These are phyloP conservation scores for Adelphocoris suturalis DNA, from an alignment of 2,888 invertebrate species.

Conservation along the genomic window DNA sequence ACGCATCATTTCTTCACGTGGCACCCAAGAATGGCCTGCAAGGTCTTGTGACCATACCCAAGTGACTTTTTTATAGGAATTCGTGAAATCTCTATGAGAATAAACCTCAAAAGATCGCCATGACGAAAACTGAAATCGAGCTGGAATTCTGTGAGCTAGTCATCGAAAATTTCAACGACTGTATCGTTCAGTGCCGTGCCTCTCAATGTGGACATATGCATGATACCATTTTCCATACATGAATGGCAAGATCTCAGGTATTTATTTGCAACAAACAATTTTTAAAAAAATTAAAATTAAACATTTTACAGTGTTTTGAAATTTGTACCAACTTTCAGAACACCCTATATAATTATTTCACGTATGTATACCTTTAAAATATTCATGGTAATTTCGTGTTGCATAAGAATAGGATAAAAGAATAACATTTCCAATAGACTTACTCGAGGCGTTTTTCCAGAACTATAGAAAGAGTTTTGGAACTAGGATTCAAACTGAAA, in stretches of 20 bases:
- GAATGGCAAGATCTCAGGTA: no score
- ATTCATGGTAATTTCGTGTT: no score
- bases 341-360: no score
- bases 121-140: not conserved
- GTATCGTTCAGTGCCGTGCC: not conserved
- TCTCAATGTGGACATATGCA: not conserved
- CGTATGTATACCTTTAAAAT: no score
- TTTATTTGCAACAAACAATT: no score
- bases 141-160: not conserved
- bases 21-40: not conserved
- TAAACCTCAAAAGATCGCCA: not conserved
- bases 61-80: no score
- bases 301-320: no score
- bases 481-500: constrained; percentile 82
- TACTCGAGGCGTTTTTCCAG: constrained; percentile 84
- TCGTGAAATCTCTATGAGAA: no score
- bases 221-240: not conserved
- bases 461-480: constrained; percentile 81
- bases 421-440: not conserved
- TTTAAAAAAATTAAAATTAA: no score
- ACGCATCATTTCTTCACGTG: not conserved
- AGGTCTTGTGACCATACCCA: no score
- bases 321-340: no score
- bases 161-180: not conserved
- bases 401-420: no score